These are phyloP conservation scores for Patiria pectinifera DNA, from an alignment of 53 echinoderm and acorn worm species.

Conservation along the genomic window DNA sequence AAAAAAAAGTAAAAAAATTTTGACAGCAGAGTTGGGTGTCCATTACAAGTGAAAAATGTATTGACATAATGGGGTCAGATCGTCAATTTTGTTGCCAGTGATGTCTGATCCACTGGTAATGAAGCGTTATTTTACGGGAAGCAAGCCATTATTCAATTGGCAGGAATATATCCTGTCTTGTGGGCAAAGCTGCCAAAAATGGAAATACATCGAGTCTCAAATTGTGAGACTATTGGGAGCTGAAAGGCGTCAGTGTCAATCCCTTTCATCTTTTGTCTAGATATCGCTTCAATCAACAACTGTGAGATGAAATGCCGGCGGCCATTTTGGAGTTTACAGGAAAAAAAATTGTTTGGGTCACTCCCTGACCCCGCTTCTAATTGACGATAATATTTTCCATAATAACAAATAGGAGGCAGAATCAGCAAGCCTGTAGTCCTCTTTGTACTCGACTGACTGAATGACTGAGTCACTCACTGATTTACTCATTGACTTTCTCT, in stretches of 20 bases:
- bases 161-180: slow-evolving; percentile 37
- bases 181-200: background rate
- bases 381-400: no score
- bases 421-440: no score
- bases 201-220: slow-evolving; percentile 46
- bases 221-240: slow-evolving; percentile 5
- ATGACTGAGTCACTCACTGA: no score
- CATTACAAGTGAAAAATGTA: background rate
- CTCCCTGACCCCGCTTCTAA: no score
- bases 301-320: background rate
- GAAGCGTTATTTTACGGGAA: slow-evolving; percentile 1
- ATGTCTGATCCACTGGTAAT: background rate
- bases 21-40: background rate
- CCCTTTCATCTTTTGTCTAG: background rate
- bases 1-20: no score
- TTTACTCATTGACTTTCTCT: no score
- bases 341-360: background rate
- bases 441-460: background rate
- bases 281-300: slow-evolving; percentile 34
- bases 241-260: background rate
- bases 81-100: background rate
- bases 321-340: background rate
- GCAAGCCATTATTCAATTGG: background rate
- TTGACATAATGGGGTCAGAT: background rate
- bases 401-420: no score